Percentiles rank a stretch among this genome's conserved stretches.
phyloP scores from a whole-genome alignment of 2,113 vertebrate genomes.

The Lycaon pictus region DNA sequence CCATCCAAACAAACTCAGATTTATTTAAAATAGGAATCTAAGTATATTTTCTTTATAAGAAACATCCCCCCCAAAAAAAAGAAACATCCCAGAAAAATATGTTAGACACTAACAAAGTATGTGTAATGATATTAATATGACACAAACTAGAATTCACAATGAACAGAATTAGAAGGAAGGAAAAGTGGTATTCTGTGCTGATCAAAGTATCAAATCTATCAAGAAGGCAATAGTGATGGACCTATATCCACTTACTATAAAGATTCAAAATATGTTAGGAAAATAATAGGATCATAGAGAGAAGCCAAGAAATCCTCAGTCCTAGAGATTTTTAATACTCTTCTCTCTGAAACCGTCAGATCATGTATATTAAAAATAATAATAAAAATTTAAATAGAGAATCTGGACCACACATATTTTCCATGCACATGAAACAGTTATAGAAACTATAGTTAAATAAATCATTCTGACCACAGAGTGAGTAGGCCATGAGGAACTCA shows the following conservation, averaged over 20 bases:
- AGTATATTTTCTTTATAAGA: neutral
- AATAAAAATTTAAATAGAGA: neutral
- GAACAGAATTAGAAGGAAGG: neutral
- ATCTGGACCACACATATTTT: neutral
- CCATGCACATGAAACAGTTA: neutral
- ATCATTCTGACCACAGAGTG: neutral
- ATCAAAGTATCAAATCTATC: neutral
- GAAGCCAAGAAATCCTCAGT: neutral
- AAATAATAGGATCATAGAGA: neutral
- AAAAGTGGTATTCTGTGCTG: neutral
- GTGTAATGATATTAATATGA: neutral
- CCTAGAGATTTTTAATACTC: slow-evolving; percentile 13
- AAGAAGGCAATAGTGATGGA: neutral
- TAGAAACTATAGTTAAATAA: neutral
- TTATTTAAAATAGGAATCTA: slow-evolving; percentile 42
- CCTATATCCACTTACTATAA: neutral
- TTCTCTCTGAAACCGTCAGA: neutral
- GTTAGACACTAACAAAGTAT: neutral
- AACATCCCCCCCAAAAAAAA: neutral
- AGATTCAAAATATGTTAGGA: slow-evolving; percentile 18
- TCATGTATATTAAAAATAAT: neutral
- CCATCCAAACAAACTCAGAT: neutral
- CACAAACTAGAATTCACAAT: slow-evolving; percentile 21
- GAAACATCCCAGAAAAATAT: neutral
- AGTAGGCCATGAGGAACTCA: neutral